These are phyloP conservation scores for Beroe ovata DNA, from an alignment of 37 sponge, comb jelly and placozoan species.

Conservation along the genomic window DNA sequence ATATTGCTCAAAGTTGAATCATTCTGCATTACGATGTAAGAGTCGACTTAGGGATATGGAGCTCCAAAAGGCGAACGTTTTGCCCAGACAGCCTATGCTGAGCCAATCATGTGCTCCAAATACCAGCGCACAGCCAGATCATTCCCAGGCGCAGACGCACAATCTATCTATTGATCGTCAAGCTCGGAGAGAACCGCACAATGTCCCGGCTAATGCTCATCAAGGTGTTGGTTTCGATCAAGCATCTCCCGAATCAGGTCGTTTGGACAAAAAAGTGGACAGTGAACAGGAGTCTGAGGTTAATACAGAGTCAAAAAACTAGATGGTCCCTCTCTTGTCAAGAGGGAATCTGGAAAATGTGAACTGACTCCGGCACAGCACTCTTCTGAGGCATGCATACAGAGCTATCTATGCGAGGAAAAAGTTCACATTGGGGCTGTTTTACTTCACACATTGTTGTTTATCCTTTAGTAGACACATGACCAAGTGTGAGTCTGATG, in stretches of 20 bases:
- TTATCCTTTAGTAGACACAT: too few species aligned
- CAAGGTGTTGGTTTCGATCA: not conserved
- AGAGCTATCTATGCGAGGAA: too few species aligned
- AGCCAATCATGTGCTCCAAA: not conserved
- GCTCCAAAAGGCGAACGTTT: not conserved
- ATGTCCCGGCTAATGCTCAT: too few species aligned
- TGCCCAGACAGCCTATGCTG: not conserved
- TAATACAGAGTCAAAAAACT: not conserved
- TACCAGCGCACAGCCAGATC: not conserved
- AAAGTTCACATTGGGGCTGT: too few species aligned
- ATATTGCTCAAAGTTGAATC: not conserved
- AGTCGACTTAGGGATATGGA: not conserved
- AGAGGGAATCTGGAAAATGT: too few species aligned
- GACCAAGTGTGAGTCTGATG: too few species aligned
- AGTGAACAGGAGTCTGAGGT: not conserved
- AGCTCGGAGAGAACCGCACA: too few species aligned
- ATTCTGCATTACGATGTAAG: not conserved
- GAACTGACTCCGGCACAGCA: too few species aligned
- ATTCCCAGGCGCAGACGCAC: not conserved
- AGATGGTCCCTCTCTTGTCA: not conserved
- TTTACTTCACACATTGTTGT: too few species aligned
- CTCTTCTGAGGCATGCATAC: too few species aligned
- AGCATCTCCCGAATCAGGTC: too few species aligned
- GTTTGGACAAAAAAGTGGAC: not conserved
- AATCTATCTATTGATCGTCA: not conserved